Evolutionary conservation across 2,888 invertebrate genomes (phyloP).

Genomic region (Pseudolycoriella hygida): DNA sequence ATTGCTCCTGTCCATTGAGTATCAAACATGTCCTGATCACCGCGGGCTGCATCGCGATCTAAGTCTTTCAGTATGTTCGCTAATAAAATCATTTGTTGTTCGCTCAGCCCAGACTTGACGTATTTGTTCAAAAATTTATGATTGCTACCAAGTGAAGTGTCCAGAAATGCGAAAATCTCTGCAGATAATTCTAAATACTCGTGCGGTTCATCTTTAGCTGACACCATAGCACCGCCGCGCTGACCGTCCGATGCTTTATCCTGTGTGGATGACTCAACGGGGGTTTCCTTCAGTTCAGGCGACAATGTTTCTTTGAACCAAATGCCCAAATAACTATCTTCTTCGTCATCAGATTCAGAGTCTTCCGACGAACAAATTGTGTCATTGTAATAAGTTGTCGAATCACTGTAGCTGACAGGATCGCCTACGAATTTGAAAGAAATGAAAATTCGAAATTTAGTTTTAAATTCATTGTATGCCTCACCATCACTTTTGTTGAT

Average conservation of each 20-base stretch:
- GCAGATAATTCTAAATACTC: slow-evolving; percentile 79
- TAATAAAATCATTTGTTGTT: slow-evolving; percentile 76
- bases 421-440: too few species aligned
- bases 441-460: too few species aligned
- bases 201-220: slow-evolving; percentile 62
- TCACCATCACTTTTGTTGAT: slow-evolving; percentile 67
- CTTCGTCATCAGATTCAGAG: slow-evolving; percentile 76
- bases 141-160: slow-evolving; percentile 47
- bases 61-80: slow-evolving; percentile 80
- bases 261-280: slow-evolving; percentile 36
- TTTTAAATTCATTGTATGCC: too few species aligned
- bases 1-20: slow-evolving; percentile 27
- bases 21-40: slow-evolving; percentile 42
- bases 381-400: slow-evolving; percentile 92
- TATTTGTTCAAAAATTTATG: slow-evolving; percentile 40
- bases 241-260: slow-evolving; percentile 33
- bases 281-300: slow-evolving; percentile 39
- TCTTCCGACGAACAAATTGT: slow-evolving; percentile 82
- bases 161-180: slow-evolving; percentile 71
- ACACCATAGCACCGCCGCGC: slow-evolving; percentile 35
- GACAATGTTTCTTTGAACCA: slow-evolving; percentile 92
- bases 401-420: slow-evolving; percentile 72
- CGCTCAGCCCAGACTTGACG: slow-evolving; percentile 49
- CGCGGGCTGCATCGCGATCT: slow-evolving; percentile 73
- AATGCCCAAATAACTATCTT: slow-evolving; percentile 40